A percentile compares a stretch with the other conserved stretches of the same genome.
phyloP scores from a whole-genome alignment of 2,113 vertebrate genomes.

The Upupa epops region DNA sequence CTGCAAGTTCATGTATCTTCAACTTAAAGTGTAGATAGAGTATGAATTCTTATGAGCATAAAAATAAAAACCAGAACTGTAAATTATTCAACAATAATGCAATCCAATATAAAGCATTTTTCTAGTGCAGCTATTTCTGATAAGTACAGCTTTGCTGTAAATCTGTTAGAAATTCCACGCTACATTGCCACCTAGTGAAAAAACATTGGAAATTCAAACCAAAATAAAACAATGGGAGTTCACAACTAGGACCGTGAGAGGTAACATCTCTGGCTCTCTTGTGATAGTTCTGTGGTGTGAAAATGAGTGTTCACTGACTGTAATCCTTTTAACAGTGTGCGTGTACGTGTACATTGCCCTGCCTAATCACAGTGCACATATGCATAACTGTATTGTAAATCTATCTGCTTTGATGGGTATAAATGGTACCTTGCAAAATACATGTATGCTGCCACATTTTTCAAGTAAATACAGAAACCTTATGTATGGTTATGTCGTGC shows the following conservation, averaged over 20 bases:
- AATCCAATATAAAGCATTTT: background rate
- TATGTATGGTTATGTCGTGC: background rate
- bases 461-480: background rate
- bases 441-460: background rate
- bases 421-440: background rate
- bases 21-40: background rate
- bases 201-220: background rate
- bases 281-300: background rate
- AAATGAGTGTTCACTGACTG: background rate
- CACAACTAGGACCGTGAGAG: background rate
- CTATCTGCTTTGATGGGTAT: background rate
- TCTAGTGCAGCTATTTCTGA: background rate
- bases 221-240: background rate
- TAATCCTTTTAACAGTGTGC: background rate
- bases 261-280: background rate
- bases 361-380: background rate
- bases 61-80: background rate
- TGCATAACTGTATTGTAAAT: background rate
- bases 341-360: background rate
- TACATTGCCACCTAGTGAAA: conserved; percentile 50
- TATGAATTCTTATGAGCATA: background rate
- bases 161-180: background rate
- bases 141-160: background rate
- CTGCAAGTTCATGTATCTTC: background rate
- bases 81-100: background rate